Percentiles rank a stretch among this genome's conserved stretches.
Evolutionary conservation across 2,888 invertebrate species (phyloP).

Genomic region (Sicus ferrugineus): DNA sequence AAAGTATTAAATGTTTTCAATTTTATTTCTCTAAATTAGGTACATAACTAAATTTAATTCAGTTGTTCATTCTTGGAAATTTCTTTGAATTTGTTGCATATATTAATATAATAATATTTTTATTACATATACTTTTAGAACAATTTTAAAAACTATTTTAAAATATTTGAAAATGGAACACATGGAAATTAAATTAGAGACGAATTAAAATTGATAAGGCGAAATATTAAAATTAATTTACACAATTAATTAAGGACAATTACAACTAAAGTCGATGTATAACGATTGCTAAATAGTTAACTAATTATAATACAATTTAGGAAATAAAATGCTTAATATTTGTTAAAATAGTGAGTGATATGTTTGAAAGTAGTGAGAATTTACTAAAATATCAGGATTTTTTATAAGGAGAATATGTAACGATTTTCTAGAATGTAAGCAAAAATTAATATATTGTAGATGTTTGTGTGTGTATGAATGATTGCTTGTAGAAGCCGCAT

Average conservation of each 20-base stretch:
- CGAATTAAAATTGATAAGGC: too few species aligned
- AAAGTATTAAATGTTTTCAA: neutral
- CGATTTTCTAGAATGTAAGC: too few species aligned
- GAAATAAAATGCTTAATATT: neutral
- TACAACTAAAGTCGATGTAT: neutral
- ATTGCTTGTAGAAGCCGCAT: too few species aligned
- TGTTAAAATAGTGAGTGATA: too few species aligned
- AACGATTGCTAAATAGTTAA: too few species aligned
- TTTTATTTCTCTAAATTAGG: slow-evolving; percentile 21
- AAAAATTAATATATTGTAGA: too few species aligned
- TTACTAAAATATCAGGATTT: too few species aligned
- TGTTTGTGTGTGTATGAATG: too few species aligned
- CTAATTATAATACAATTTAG: neutral
- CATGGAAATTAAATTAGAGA: slow-evolving; percentile 13
- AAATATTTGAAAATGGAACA: slow-evolving; percentile 37
- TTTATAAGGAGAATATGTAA: too few species aligned
- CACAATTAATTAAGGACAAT: slow-evolving; percentile 6
- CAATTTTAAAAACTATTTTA: slow-evolving; percentile 3
- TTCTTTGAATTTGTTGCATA: too few species aligned
- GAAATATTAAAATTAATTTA: neutral
- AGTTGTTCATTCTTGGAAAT: slow-evolving; percentile 27
- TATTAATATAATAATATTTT: too few species aligned
- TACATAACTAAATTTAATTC: slow-evolving; percentile 35
- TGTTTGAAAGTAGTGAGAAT: too few species aligned
- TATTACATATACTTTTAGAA: slow-evolving; percentile 32